A percentile compares a stretch with the other conserved stretches of the same genome.
phyloP scores from a whole-genome alignment of 2,797 vertebrate species.

The Fistularia commersonii region DNA sequence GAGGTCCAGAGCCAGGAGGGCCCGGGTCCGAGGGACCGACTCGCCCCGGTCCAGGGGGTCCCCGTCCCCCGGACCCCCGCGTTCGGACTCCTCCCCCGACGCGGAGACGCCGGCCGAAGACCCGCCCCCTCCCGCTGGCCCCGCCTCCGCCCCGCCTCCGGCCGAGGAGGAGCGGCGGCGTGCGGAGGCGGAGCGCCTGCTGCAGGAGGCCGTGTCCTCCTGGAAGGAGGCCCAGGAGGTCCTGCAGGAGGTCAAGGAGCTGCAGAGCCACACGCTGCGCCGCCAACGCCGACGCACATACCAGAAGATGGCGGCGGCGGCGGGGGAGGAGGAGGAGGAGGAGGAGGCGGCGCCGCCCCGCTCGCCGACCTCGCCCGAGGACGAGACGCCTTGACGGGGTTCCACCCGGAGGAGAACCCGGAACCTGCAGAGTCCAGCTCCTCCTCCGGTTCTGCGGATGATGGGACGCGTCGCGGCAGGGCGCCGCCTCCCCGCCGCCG shows the following conservation, averaged over 20 bases:
- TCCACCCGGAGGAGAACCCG: background rate
- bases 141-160: constrained; percentile 27
- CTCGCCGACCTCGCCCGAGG: constrained; percentile 33
- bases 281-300: constrained; percentile 70
- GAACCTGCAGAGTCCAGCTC: background rate
- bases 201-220: constrained; percentile 87
- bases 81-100: constrained; percentile 5
- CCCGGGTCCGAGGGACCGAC: constrained; percentile 46
- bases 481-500: no score
- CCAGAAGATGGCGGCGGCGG: constrained; percentile 48
- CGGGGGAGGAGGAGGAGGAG: constrained; percentile 8
- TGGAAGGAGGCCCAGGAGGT: constrained; percentile 93
- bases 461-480: no score
- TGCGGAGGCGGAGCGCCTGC: constrained; percentile 84
- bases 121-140: constrained; percentile 3
- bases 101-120: background rate
- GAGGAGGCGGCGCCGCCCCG: constrained; percentile 62
- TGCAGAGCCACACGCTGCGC: constrained; percentile 86
- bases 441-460: background rate
- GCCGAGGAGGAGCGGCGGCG: constrained; percentile 68
- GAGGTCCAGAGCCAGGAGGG: constrained; percentile 64
- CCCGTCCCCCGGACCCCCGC: constrained; percentile 25
- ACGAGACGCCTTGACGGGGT: constrained; percentile 65
- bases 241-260: constrained; percentile 89
- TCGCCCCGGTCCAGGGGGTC: constrained; percentile 58